Evolutionary conservation across 2,113 vertebrate species (phyloP).

Genomic region (Camelus dromedarius): DNA sequence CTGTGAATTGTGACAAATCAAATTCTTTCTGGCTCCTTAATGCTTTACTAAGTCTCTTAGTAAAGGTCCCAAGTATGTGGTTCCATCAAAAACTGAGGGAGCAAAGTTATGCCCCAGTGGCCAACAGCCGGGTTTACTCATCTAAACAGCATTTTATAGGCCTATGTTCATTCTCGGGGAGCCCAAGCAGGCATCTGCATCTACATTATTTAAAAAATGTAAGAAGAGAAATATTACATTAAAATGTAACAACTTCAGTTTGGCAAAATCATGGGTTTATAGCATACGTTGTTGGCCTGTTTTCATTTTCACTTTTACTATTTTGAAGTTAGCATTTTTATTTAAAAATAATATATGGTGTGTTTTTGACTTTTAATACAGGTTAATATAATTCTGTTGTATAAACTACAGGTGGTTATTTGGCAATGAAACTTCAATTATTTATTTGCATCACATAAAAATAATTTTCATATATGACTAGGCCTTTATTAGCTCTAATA

Average conservation of each 20-base stretch:
- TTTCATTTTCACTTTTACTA: constrained; percentile 47
- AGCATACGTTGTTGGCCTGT: background rate
- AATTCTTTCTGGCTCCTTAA: background rate
- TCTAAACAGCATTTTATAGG: background rate
- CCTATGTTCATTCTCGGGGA: background rate
- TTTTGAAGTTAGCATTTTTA: constrained; percentile 56
- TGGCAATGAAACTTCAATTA: constrained; percentile 5
- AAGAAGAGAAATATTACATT: background rate
- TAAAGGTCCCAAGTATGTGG: background rate
- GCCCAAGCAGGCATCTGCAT: background rate
- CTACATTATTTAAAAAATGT: background rate
- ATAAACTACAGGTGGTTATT: constrained; percentile 49
- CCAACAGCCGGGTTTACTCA: background rate
- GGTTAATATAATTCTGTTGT: constrained; percentile 15
- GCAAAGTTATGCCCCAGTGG: background rate
- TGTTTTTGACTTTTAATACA: background rate
- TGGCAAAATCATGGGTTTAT: background rate
- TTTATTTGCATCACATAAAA: constrained; percentile 54
- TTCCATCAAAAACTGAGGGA: background rate
- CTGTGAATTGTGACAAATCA: background rate
- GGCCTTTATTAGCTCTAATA: constrained; percentile 46
- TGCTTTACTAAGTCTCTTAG: background rate
- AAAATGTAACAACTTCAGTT: background rate
- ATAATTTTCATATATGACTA: constrained; percentile 25
- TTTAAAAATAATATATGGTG: constrained; percentile 25